Evolutionary conservation across 2,113 vertebrate genomes (phyloP).

Genomic region (Hippocampus guttulatus): DNA sequence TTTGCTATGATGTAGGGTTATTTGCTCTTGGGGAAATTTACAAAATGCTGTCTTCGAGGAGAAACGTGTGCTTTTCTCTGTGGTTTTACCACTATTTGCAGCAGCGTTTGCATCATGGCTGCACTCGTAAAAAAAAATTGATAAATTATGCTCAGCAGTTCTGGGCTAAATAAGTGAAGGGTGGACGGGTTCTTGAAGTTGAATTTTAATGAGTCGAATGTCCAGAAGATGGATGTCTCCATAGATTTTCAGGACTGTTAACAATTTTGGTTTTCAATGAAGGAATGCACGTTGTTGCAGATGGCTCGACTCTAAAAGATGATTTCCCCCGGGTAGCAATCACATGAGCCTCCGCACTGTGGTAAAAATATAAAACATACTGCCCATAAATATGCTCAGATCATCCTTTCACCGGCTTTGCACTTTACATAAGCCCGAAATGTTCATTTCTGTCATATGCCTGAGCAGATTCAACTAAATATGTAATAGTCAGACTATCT

Average conservation of each 20-base stretch:
- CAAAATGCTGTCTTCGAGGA: constrained; percentile 1
- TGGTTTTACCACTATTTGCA: constrained; percentile 11
- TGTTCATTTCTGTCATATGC: constrained; percentile 40
- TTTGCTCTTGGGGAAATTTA: constrained; percentile 16
- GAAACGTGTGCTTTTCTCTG: background rate
- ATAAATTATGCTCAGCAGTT: constrained; percentile 20
- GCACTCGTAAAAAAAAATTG: constrained; percentile 17
- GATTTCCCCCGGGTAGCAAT: constrained; percentile 25
- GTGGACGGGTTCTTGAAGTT: background rate
- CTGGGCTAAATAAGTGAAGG: constrained; percentile 10
- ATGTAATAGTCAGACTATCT: constrained; percentile 48
- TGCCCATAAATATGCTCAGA: constrained; percentile 16
- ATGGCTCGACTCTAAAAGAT: constrained; percentile 20
- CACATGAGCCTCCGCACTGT: constrained; percentile 26
- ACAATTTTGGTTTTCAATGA: constrained; percentile 14
- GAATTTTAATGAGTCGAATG: background rate
- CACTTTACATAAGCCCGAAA: constrained; percentile 16
- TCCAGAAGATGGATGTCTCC: constrained; percentile 14
- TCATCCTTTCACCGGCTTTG: constrained; percentile 17
- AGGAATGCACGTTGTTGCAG: constrained; percentile 8
- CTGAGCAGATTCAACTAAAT: constrained; percentile 42
- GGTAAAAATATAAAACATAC: constrained; percentile 29
- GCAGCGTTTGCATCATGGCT: constrained; percentile 28
- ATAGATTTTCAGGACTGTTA: constrained; percentile 15
- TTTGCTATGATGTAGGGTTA: constrained; percentile 16